phyloP scores from a whole-genome alignment of 2,113 vertebrate genomes.

The Tragulus kanchil region DNA sequence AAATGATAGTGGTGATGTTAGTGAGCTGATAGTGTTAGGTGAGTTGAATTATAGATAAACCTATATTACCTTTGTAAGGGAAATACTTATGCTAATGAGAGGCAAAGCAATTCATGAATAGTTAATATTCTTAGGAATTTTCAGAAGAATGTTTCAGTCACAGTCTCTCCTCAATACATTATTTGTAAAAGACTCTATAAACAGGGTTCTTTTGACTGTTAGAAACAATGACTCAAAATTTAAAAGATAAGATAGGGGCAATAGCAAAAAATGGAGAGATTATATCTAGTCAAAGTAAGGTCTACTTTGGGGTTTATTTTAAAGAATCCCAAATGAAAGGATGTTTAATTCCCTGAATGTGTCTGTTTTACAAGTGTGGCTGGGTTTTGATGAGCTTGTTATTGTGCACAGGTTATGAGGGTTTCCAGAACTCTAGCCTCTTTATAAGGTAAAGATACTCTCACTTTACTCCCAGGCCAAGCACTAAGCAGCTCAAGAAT shows the following conservation, averaged over 20 bases:
- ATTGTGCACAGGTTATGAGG: background rate
- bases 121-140: constrained; percentile 48
- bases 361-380: background rate
- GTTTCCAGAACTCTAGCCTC: background rate
- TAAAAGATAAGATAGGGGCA: constrained; percentile 7
- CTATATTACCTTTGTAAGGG: background rate
- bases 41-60: constrained; percentile 25
- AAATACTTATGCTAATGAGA: constrained; percentile 24
- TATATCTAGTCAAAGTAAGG: constrained; percentile 30
- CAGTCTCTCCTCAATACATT: background rate
- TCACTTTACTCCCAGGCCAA: background rate
- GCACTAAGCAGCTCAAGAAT: background rate
- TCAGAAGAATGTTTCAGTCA: constrained; percentile 57
- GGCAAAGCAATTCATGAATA: background rate
- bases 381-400: background rate
- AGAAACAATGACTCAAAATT: background rate
- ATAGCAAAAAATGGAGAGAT: background rate
- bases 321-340: background rate
- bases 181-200: constrained; percentile 47
- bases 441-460: background rate
- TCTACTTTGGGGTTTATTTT: background rate
- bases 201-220: background rate
- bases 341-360: background rate
- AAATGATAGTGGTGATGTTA: background rate
- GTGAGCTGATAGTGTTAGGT: background rate